Percentiles rank a stretch among this genome's conserved stretches.
These are phyloP conservation scores for Agrotis puta DNA, from an alignment of 2,888 invertebrate genomes.

Conservation along the genomic window DNA sequence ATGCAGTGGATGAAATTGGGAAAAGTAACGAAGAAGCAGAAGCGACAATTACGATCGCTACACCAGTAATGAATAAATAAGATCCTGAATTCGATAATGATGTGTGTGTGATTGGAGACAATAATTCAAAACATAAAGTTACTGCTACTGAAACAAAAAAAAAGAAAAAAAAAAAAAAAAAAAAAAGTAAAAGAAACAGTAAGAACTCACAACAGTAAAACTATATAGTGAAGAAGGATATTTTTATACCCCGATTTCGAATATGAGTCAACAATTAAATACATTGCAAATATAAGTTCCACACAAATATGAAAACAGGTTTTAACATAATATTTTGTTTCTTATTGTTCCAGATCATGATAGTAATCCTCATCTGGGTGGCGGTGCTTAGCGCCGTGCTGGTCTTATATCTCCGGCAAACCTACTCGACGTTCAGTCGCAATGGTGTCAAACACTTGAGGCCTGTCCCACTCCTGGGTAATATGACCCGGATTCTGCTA, in stretches of 20 bases:
- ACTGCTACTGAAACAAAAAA: no score
- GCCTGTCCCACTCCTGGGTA: constrained; percentile 75
- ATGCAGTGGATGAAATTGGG: background rate
- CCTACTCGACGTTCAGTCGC: constrained; percentile 70
- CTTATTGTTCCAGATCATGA: constrained; percentile 59
- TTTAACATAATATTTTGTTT: background rate
- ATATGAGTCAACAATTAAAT: no score
- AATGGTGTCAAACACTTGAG: constrained; percentile 73
- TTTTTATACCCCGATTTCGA: no score
- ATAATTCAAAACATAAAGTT: no score
- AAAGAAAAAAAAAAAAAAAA: no score
- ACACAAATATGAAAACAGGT: background rate
- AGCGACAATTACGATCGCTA: background rate
- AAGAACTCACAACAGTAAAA: background rate
- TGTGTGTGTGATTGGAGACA: background rate
- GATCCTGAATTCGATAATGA: background rate
- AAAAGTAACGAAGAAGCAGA: background rate
- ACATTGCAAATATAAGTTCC: background rate
- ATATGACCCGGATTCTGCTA: constrained; percentile 68
- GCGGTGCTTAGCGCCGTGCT: constrained; percentile 65
- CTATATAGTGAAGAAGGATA: no score
- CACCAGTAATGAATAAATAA: background rate
- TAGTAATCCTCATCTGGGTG: constrained; percentile 73
- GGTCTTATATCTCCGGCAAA: constrained; percentile 67
- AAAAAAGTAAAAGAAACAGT: background rate